Evolutionary conservation across 2,888 invertebrate genomes (phyloP), one percentile per base, ranked within the genome.

Genomic region (Macrosiphum euphorbiae): DNA sequence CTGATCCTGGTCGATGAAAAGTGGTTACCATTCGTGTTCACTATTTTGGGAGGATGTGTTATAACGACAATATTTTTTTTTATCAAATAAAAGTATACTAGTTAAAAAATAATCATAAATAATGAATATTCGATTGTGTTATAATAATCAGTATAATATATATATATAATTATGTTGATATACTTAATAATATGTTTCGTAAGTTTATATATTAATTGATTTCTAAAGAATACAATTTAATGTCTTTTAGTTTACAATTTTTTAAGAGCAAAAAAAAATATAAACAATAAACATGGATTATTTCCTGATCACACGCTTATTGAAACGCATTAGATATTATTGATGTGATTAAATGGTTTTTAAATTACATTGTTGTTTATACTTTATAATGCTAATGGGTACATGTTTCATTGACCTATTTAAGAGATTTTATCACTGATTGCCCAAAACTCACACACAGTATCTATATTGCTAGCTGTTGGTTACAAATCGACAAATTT

Each of bases 271-370:
- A 61, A 28, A 61, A n/a, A 35, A 78, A 35, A 67, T 24, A 55
- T 58, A n/a, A 67, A 78, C 20, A 10, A 35, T 0, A 35, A 78
- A 1, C 35, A 20, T 35, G 16, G 16, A 35, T 78, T 78, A 13
- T 1, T 16, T 5, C 4, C 1, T n/a, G 8, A 3, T 67, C 16
- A n/a, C 4, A n/a, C 67, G 0, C 16, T 28, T 16, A 5, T n/a
- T 67, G n/a, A 16, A 26, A 67, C 35, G 5, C 7, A 4, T 13
- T 35, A 5, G 2, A 78, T 20, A 67, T 67, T 67, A 67, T 35
- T 67, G n/a, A 35, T 78, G 67, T 35, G 20, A 55, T 3, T 47
- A 20, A 8, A 13, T 78, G 3, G 1, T 20, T 35, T 78, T 78
- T 35, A 35, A 78, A 78, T 35, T 3, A 78, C 35, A 20, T 78